Evolutionary conservation across 2,888 invertebrate genomes (phyloP), one percentile per base, ranked within the genome.

Genomic region (Crematogaster levior): DNA sequence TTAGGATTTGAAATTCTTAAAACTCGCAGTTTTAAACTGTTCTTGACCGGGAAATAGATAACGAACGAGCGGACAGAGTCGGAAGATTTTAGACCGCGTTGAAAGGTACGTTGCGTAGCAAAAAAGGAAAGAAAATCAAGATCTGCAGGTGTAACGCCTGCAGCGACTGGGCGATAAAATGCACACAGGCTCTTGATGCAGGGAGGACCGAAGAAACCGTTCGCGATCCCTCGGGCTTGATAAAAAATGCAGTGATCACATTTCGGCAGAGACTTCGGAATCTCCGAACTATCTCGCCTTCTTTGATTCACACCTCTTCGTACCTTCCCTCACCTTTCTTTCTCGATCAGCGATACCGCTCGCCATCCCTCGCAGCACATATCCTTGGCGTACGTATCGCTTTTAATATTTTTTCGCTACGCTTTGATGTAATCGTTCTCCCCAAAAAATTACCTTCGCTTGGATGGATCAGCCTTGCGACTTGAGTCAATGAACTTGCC

Each of bases 111-210:
- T 68, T n/a, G 68, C 72, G 66, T 40, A 34, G 77, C 70, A 83
- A 88, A 88, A n/a, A 86, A 84, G 74, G 74, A 85, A 86, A 66
- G 81, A 82, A 66, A 85, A 82, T 73, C 81, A 65, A 72, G 66
- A 77, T 86, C 88, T 90, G 92, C 92, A 92, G 91, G 91, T 92
- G 92, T 92, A 92, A 90, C 87, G 92, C 92, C 91, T 85, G 90
- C 90, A 90, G 92, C 92, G 90, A 91, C 88, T 89, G 84, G 85
- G 87, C 91, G 91, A 91, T 91, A 91, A 91, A 91, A 91, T 91
- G 90, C 89, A 86, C 84, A 82, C 89, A 83, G 85, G 79, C 82
- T 87, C 81, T 84, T 86, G 84, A 86, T 84, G 88, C 86, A 75
- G 80, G 70, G 46, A 70, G 77, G 63, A 61, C 63, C 81, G 58